A percentile compares a stretch with the other conserved stretches of the same genome.
Conservation (phyloP, 2,113 vertebrate species). For the Pundamilia nyererei region DNA sequence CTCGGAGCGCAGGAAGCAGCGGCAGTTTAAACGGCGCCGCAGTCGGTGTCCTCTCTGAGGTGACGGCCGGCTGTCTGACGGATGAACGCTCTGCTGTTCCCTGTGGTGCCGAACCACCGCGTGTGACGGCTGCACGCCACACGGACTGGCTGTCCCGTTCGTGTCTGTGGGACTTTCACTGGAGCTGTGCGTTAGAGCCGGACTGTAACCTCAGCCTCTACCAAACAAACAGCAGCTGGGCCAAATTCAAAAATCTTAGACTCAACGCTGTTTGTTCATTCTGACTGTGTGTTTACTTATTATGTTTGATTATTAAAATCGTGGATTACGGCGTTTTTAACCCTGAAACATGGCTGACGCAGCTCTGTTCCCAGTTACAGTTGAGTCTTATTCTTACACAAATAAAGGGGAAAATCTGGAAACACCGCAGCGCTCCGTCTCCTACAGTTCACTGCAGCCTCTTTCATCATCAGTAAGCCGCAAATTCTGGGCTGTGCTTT, state of each 20-base stretch:
- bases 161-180: neutral
- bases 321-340: neutral
- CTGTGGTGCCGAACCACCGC: neutral
- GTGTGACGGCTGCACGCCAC: neutral
- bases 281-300: neutral
- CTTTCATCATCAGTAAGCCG: neutral
- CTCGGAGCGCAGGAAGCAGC: neutral
- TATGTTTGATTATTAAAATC: neutral
- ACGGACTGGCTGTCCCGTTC: neutral
- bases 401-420: neutral
- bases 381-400: neutral
- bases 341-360: neutral
- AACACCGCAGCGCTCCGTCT: neutral
- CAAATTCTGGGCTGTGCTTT: neutral
- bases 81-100: neutral
- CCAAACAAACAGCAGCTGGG: neutral
- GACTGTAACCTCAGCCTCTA: neutral
- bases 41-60: neutral
- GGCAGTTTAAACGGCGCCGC: neutral
- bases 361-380: neutral
- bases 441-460: neutral
- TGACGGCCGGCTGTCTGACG: neutral
- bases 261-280: rapidly evolving
- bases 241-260: neutral
- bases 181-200: neutral